Evolutionary conservation across 2,113 vertebrate genomes (phyloP).

Genomic region (Petrocephalus zakoni): DNA sequence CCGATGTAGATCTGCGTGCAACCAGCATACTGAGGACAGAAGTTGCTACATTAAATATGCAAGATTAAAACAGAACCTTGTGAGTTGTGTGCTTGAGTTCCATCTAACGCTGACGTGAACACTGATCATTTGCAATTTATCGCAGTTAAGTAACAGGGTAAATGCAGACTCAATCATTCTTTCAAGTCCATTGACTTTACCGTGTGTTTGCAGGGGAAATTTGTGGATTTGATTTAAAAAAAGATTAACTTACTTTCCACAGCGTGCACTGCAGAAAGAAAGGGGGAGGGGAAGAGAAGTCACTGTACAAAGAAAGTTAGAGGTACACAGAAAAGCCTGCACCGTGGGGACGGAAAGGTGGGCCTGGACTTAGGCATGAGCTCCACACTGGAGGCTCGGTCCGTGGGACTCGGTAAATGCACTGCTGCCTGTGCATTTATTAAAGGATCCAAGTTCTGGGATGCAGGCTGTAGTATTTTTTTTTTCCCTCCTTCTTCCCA

Average conservation of each 20-base stretch:
- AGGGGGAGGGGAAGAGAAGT: conserved; percentile 65
- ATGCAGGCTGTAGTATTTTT: background rate
- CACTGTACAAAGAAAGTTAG: conserved; percentile 51
- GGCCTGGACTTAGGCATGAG: background rate
- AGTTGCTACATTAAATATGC: background rate
- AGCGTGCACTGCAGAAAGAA: conserved; percentile 85
- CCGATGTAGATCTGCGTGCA: background rate
- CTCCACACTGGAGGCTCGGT: background rate
- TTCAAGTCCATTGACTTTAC: background rate
- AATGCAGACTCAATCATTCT: conserved; percentile 17
- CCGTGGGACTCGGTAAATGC: background rate
- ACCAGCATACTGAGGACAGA: background rate
- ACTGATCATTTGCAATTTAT: background rate
- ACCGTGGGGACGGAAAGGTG: background rate
- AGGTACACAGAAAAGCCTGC: conserved; percentile 40
- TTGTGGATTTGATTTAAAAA: conserved; percentile 9
- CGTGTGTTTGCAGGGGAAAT: conserved; percentile 10
- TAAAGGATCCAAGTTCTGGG: background rate
- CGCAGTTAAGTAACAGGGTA: conserved; percentile 29
- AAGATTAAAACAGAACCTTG: background rate
- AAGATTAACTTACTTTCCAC: conserved; percentile 85
- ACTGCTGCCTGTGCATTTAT: conserved; percentile 3
- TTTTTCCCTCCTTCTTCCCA: background rate
- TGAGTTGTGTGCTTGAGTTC: background rate
- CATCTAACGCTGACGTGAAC: background rate